phyloP scores from a whole-genome alignment of 2,797 vertebrate genomes.

The Anisognathus igniventris region DNA sequence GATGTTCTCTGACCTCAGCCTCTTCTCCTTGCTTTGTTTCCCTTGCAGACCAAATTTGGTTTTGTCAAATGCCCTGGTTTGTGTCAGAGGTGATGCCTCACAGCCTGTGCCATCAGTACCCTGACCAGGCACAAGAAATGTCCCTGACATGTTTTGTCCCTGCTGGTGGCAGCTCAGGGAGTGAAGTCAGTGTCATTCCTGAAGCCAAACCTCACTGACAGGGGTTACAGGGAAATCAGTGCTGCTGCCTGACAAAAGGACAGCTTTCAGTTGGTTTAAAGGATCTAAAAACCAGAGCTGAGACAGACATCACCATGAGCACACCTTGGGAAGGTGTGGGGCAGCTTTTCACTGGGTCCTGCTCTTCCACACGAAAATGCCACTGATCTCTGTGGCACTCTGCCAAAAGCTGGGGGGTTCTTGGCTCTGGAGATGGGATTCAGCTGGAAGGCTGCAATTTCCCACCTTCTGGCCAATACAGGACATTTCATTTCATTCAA shows the following conservation, averaged over 20 bases:
- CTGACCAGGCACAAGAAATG: background rate
- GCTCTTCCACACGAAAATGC: background rate
- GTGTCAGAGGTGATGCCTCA: background rate
- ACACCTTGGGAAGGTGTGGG: background rate
- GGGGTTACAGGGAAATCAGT: background rate
- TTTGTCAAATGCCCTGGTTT: background rate
- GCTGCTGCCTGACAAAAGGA: background rate
- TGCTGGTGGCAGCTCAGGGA: background rate
- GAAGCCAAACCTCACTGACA: background rate
- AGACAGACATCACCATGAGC: background rate
- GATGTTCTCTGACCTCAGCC: background rate
- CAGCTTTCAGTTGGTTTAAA: background rate
- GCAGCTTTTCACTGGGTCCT: background rate
- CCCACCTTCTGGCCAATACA: background rate
- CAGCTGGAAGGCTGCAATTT: background rate
- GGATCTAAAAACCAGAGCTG: background rate
- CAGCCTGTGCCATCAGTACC: background rate
- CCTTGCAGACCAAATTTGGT: background rate
- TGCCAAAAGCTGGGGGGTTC: background rate
- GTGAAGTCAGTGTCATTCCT: background rate
- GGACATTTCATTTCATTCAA: background rate
- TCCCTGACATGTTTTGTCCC: rapidly evolving
- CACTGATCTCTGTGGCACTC: background rate
- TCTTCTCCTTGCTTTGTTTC: background rate
- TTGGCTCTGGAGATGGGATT: background rate